Evolutionary conservation across 2,797 vertebrate species (phyloP).

Genomic region (Ceryle rudis): DNA sequence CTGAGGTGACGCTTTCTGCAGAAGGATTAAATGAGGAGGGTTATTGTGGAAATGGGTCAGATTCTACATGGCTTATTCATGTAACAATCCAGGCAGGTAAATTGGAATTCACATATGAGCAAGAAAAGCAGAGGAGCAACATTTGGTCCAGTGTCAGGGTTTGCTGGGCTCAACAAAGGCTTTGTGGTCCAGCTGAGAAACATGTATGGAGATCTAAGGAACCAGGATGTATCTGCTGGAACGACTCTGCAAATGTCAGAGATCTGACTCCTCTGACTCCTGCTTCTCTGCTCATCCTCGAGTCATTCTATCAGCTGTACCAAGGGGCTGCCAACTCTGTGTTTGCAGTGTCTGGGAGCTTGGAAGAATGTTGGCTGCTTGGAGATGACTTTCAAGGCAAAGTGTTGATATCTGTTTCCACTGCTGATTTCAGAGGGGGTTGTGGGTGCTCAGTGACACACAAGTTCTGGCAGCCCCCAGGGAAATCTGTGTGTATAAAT

Average conservation of each 20-base stretch:
- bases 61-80: neutral
- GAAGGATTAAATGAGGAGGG: neutral
- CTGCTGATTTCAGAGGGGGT: neutral
- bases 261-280: neutral
- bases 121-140: neutral
- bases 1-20: neutral
- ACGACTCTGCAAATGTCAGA: neutral
- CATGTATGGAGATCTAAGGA: neutral
- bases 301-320: too few species aligned
- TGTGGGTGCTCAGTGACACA: neutral
- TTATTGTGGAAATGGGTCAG: neutral
- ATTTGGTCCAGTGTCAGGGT: rapidly evolving
- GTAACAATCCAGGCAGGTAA: neutral
- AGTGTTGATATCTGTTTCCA: neutral
- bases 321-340: rapidly evolving
- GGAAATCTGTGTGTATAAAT: too few species aligned
- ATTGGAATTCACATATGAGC: rapidly evolving
- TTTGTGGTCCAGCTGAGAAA: rapidly evolving
- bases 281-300: neutral
- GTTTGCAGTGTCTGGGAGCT: neutral
- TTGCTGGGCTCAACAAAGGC: neutral
- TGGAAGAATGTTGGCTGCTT: neutral
- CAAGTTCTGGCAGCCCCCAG: neutral
- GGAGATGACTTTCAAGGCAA: neutral
- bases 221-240: neutral